A percentile compares a stretch with the other conserved stretches of the same genome.
Conservation (phyloP, 1,140 invertebrate genomes). For the Lethrus apterus region DNA sequence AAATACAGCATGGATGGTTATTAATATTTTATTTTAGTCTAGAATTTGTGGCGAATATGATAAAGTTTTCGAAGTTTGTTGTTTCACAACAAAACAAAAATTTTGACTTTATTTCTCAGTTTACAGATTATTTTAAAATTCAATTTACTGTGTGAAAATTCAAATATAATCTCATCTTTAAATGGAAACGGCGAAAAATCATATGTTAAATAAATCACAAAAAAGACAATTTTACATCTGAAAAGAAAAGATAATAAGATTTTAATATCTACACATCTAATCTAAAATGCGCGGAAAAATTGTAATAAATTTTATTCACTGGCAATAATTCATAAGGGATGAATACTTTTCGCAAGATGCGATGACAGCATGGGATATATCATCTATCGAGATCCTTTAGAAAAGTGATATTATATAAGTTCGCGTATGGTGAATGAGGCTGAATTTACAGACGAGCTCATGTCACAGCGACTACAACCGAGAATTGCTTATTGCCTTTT, state of each 20-base stretch:
- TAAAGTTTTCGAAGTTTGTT: no score
- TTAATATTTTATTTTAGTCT: no score
- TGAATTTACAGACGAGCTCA: background rate
- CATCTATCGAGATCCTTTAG: conserved; percentile 35
- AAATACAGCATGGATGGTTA: no score
- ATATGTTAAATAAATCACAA: no score
- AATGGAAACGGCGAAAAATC: no score
- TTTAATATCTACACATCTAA: conserved; percentile 38
- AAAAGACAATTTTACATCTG: no score
- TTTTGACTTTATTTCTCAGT: no score
- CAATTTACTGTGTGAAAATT: no score
- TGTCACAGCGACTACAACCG: conserved; percentile 3
- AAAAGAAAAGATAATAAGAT: conserved; percentile 32
- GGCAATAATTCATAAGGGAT: conserved; percentile 38
- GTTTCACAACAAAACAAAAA: no score
- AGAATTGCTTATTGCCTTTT: conserved; percentile 7
- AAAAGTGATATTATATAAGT: conserved; percentile 34
- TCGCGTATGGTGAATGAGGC: conserved; percentile 20
- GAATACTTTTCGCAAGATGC: conserved; percentile 31
- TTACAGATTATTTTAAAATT: no score
- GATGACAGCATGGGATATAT: conserved; percentile 37
- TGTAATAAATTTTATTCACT: conserved; percentile 39
- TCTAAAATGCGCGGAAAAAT: conserved; percentile 33
- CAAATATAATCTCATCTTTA: no score
- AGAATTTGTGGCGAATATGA: no score